These are phyloP conservation scores for Helicorthomorpha holstii DNA, from an alignment of 1,140 invertebrate genomes.

Conservation along the genomic window DNA sequence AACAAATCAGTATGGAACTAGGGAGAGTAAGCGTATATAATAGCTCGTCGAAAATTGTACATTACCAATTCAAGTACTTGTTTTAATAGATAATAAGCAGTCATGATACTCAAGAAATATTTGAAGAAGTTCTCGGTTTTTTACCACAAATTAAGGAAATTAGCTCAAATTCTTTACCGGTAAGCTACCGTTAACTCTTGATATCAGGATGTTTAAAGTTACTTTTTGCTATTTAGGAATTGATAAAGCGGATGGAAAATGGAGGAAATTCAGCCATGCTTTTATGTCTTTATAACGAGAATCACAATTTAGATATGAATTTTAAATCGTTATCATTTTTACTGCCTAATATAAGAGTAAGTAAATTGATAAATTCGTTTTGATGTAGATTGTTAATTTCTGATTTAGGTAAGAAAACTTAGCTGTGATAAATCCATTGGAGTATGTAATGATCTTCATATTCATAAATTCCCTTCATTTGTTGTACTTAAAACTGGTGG, in stretches of 20 bases:
- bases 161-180: slow-evolving; percentile 8
- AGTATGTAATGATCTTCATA: slow-evolving; percentile 34
- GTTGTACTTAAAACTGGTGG: slow-evolving; percentile 48
- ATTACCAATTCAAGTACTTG: too few species aligned
- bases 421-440: slow-evolving; percentile 37
- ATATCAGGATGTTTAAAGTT: too few species aligned
- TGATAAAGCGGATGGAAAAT: too few species aligned
- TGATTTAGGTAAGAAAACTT: slow-evolving; percentile 31
- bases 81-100: slow-evolving; percentile 9
- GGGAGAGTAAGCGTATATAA: too few species aligned
- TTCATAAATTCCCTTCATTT: slow-evolving; percentile 46
- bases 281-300: too few species aligned
- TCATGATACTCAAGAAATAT: slow-evolving; percentile 32
- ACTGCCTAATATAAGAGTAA: slow-evolving; percentile 37
- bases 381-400: neutral
- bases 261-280: too few species aligned
- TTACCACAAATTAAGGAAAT: slow-evolving; percentile 35
- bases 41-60: too few species aligned
- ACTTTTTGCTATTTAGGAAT: too few species aligned
- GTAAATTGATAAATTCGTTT: too few species aligned
- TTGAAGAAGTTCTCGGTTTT: slow-evolving; percentile 33
- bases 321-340: slow-evolving; percentile 40
- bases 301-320: slow-evolving; percentile 34
- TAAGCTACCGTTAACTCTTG: too few species aligned
- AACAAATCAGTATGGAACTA: too few species aligned